Evolutionary conservation across 2,113 vertebrate genomes (phyloP), one percentile per base, ranked within the genome.

Genomic region (Herpetotheres cachinnans): DNA sequence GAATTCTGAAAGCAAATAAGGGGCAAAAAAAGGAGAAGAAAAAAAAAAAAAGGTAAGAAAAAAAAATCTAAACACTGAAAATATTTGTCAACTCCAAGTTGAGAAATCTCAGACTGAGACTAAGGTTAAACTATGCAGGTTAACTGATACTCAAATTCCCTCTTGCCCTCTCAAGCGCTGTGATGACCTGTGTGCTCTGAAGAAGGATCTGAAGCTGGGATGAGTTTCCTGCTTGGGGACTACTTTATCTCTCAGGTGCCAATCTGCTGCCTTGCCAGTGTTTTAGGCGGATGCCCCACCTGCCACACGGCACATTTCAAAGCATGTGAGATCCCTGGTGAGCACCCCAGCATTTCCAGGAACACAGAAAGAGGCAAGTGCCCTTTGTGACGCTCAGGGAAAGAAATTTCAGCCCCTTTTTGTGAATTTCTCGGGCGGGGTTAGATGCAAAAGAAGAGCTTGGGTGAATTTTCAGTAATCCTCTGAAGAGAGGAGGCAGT

Each of bases 371-470:
- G 34, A 40, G 36, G 24, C 12, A 10, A 18, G 36, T 13, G 8
- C 14, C 46, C 54, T 21, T 32, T 26, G 13, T 58, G 42, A 69
- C 79, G 25, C 3, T 36, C 63, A 20, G 5, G 16, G 42, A 26
- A 58, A 69, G 32, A 49, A 27, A 21, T 34, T 27, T 40, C 66
- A 40, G 36, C 17, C 54, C 40, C 44, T 7, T 50, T 40, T 40
- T 6, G 3, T 21, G 11, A 9, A n/a, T 82, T 27, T 59, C 54
- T 82, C 54, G 17, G 26, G 42, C 0, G 0, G 21, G 54, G 17
- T 6, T 36, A n/a, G n/a, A 22, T 34, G 27, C 18, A 27, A 50
- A 59, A 21, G 46, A 59, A 59, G 6, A 40, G 29, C 7, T 50
- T 27, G 44, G 14, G 36, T 40, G 14, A 49, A 40, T 59, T 40